Base-by-base conservation (phyloP, 2,888 invertebrate species). In the Sericinus montela region DNA sequence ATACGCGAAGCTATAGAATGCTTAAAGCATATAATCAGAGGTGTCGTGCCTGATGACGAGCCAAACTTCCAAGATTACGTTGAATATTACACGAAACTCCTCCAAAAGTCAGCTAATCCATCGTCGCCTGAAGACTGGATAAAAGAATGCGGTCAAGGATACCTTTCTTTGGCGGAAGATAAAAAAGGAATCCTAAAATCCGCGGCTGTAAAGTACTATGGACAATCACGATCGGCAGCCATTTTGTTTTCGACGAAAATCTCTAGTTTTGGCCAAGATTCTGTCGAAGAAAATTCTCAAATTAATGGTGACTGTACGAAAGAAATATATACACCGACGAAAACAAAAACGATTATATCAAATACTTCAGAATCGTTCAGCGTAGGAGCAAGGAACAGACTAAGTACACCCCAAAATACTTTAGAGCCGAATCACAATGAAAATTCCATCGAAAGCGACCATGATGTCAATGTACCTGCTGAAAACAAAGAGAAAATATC, bases 1-100 rank as follows among this genome's bases (percentile, higher is more conserved):
- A 91, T 93, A 23, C 69, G 93, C 62, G 95, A 95, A 75, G 89
- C 93, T 36, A 65, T 92, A 45, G 91, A 92, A 50, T 91, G 92
- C 62, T 73, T 90, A 61, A 77, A 78, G 52, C 89, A 90, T 62
- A 80, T 92, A 36, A 64, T 85, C 40, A 80, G 80, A 58, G 88
- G 90, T 42, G 59, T 88, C 55, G 45, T 88, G 30, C 87, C 88
- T n/a, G 65, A 71, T 34, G 67, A 72, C 25, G 75, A 87, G 29
- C 82, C 82, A 11, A 72, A 85, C 61, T 81, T 87, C 56, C 69
- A 76, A 56, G 81, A 80, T 45, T 71, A 86, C 56, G 78, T 78
- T 52, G 80, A 80, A 47, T 78, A 80, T 65, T 89, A 89, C 68
- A 74, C 73, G 47, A 62, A 56, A 29, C 74, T 78, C 48, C 79